Percentiles rank a stretch among this genome's conserved stretches.
Evolutionary conservation across 1,140 invertebrate species (phyloP).

Genomic region (Drosophila malerkotliana): DNA sequence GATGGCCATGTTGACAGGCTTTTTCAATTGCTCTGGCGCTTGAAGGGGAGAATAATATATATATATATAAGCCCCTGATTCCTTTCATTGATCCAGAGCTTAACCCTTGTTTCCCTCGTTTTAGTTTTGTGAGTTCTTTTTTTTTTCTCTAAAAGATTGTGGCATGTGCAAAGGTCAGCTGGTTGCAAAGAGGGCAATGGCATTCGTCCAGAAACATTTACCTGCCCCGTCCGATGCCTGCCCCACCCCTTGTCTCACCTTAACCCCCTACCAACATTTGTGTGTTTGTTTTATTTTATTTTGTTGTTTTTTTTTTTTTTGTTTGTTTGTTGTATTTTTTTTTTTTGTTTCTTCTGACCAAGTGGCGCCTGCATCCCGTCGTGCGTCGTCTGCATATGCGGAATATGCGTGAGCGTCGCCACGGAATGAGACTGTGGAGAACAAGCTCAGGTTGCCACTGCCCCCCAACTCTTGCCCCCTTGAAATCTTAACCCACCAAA

Average conservation of each 20-base stretch:
- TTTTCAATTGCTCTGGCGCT: conserved; percentile 29
- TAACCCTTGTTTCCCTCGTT: conserved; percentile 9
- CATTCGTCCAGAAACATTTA: conserved; percentile 60
- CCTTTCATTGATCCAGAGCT: conserved; percentile 8
- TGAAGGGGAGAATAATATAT: neutral
- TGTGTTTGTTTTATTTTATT: neutral
- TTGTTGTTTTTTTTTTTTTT: too few relatives aligned
- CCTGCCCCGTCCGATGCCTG: conserved; percentile 31
- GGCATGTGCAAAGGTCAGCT: conserved; percentile 79
- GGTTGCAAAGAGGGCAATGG: conserved; percentile 72
- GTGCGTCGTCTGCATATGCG: conserved; percentile 80
- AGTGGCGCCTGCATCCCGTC: conserved; percentile 81
- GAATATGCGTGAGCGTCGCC: conserved; percentile 79
- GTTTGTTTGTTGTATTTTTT: neutral
- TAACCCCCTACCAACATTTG: neutral
- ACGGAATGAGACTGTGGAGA: conserved; percentile 48
- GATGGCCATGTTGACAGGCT: conserved; percentile 69
- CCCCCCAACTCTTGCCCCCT: conserved; percentile 8
- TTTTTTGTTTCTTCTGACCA: conserved; percentile 32
- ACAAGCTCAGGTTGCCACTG: conserved; percentile 40
- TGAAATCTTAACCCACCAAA: conserved; percentile 3
- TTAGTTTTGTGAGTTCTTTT: neutral
- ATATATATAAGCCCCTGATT: conserved; percentile 1
- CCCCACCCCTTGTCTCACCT: neutral
- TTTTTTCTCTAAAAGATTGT: conserved; percentile 22